Conservation (phyloP, 2,888 invertebrate species). For the Gasteruption jaculator region DNA sequence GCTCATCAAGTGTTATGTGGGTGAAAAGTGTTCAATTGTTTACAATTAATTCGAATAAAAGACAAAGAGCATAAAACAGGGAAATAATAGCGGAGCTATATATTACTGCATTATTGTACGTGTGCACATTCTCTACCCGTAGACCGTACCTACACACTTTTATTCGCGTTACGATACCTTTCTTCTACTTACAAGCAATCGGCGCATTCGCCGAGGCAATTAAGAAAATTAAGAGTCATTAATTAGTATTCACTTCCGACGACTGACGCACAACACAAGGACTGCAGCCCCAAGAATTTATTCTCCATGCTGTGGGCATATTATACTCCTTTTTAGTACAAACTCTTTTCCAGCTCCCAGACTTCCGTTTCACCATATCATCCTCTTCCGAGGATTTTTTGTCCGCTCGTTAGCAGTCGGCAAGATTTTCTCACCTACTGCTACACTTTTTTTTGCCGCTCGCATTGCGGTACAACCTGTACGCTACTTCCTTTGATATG, state of each 20-base stretch:
- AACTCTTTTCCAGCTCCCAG: neutral
- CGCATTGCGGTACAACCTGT: no score
- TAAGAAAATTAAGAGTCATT: conserved; percentile 51
- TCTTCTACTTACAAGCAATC: no score
- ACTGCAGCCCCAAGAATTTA: conserved; percentile 30
- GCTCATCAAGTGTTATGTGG: no score
- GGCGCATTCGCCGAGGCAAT: conserved; percentile 40
- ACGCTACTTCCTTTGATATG: no score
- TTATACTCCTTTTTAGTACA: conserved; percentile 35
- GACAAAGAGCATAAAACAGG: no score
- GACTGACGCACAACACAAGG: conserved; percentile 19
- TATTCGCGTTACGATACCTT: no score
- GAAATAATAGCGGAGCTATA: neutral
- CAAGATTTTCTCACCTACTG: conserved; percentile 1
- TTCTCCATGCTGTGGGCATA: conserved; percentile 41
- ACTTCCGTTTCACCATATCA: neutral
- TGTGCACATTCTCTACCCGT: no score
- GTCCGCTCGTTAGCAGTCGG: no score
- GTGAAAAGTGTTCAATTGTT: no score
- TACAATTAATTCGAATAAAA: no score
- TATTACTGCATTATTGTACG: neutral
- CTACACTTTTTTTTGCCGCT: conserved; percentile 14
- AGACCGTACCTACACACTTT: no score
- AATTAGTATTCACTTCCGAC: conserved; percentile 49
- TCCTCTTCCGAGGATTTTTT: no score